Evolutionary conservation across 2,797 vertebrate genomes (phyloP), one percentile per base, ranked within the genome.

Genomic region (Staurois parvus): DNA sequence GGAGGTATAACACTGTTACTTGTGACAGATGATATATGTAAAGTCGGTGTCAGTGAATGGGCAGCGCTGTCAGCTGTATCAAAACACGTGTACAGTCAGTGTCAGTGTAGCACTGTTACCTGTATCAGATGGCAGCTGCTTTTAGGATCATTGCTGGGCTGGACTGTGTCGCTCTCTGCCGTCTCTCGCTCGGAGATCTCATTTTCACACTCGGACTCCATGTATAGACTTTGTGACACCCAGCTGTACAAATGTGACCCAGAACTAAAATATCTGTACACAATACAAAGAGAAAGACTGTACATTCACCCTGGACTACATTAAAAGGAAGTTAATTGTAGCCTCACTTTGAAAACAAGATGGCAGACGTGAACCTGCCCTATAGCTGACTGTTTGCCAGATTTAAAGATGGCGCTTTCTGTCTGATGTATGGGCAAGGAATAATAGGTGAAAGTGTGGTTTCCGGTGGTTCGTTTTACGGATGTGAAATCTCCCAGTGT

Each of bases 301-400:
- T 8, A 48, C 11, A 68, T 21, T 9, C 29, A 24, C 0, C 2
- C 30, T 15, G 24, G 15, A 1, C 48, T 83, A 45, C 10, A 34
- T 1, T 8, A 74, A 66, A 7, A 34, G 79, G 52, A 28, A 67
- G 32, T 10, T 17, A 1, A 13, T 5, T 1, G 3, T 34, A 85
- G 84, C 85, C 86, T 88, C 86, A n/a, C 68, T 87, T 73, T 79
- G 37, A 29, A 83, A 74, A 73, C 69, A 88, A 89, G 24, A 89
- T 86, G 88, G 87, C 88, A 48, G 72, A 45, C 4, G 2, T 87
- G 88, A 89, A 88, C 48, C 30, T 80, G 69, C 86, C 67, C 81
- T 88, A 88, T 88, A 28, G 28, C 5, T 24, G 19, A n/a, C 10
- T 26, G 6, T 13, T 48, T 82, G 37, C 79, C 87, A 85, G 67